Conservation (phyloP, 2,113 vertebrate genomes). For the Carassius auratus region DNA sequence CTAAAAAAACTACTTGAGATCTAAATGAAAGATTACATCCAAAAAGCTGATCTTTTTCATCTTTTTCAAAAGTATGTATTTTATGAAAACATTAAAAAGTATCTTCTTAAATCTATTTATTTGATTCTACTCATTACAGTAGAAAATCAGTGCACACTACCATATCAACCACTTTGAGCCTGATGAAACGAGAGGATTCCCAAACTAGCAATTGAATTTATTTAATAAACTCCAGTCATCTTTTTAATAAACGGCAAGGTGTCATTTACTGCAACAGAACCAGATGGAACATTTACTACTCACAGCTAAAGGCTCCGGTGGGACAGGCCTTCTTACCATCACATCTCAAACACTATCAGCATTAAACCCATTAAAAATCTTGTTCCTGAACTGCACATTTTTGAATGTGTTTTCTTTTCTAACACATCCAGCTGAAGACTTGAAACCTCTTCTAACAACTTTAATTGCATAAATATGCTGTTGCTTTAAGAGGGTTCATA, state of each 20-base stretch:
- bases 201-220: not conserved
- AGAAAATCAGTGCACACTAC: not conserved
- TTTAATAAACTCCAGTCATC: constrained; percentile 10
- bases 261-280: constrained; percentile 1
- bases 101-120: not conserved
- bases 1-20: no score
- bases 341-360: not conserved
- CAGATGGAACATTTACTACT: constrained; percentile 3
- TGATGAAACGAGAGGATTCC: not conserved
- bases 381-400: not conserved
- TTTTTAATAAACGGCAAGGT: constrained; percentile 26
- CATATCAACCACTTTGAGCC: not conserved
- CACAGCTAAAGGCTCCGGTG: not conserved
- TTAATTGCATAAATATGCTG: not conserved
- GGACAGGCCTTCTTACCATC: not conserved
- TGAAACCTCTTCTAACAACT: not conserved
- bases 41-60: no score
- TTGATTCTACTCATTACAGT: not conserved
- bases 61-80: no score
- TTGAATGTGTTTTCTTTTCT: not conserved
- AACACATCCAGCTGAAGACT: not conserved
- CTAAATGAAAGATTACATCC: no score
- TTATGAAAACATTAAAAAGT: not conserved
- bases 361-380: not conserved
- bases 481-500: constrained; percentile 26